Evolutionary conservation across 2,888 invertebrate species (phyloP).

Genomic region (Schizotus pectinicornis): DNA sequence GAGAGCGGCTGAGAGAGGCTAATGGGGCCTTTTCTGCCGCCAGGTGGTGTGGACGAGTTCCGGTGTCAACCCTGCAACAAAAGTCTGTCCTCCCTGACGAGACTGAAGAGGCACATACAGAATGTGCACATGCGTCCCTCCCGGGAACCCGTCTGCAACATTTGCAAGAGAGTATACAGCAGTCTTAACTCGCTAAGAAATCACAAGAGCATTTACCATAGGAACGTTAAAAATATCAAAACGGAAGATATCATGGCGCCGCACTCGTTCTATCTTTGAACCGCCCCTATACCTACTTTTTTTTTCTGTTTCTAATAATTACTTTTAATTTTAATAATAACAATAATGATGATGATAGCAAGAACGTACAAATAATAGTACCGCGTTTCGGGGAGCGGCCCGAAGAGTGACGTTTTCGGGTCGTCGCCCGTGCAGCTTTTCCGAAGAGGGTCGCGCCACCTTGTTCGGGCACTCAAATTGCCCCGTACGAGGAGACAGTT

Average conservation of each 20-base stretch:
- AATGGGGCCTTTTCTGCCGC: slow-evolving; percentile 61
- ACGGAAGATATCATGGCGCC: slow-evolving; percentile 59
- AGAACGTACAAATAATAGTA: no score
- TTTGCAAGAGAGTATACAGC: slow-evolving; percentile 91
- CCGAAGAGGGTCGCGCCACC: no score
- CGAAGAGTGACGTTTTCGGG: no score
- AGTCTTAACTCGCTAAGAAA: slow-evolving; percentile 89
- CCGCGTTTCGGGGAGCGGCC: no score
- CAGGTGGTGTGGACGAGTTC: slow-evolving; percentile 85
- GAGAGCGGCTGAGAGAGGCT: slow-evolving; percentile 47
- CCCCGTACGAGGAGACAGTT: no score
- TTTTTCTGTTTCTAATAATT: background rate
- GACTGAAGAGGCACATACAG: slow-evolving; percentile 90
- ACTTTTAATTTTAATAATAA: no score
- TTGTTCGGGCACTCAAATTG: no score
- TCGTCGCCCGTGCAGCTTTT: no score
- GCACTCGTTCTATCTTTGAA: slow-evolving; percentile 57
- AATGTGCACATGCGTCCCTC: slow-evolving; percentile 91
- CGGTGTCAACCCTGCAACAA: slow-evolving; percentile 92
- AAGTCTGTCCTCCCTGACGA: slow-evolving; percentile 84
- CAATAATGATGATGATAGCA: no score
- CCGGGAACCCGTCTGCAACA: slow-evolving; percentile 89
- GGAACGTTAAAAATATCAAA: slow-evolving; percentile 77
- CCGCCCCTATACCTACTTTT: background rate
- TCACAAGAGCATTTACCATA: slow-evolving; percentile 92